A percentile compares a stretch with the other conserved stretches of the same genome.
Evolutionary conservation across 2,113 vertebrate genomes (phyloP).

Genomic region (Tragulus kanchil): DNA sequence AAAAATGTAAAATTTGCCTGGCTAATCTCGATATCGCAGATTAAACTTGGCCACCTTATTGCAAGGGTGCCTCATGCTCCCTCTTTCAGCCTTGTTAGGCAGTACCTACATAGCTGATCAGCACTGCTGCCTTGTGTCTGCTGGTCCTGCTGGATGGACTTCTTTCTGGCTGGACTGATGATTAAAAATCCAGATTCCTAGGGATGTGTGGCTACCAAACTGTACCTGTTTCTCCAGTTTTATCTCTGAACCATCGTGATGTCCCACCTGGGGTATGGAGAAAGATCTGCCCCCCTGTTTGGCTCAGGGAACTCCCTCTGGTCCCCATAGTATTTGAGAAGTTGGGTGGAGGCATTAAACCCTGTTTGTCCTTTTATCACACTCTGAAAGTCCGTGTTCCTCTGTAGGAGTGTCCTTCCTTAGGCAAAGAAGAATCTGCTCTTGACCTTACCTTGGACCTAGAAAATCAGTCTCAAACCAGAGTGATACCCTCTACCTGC

Average conservation of each 20-base stretch:
- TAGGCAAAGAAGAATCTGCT: not conserved
- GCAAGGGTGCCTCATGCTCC: not conserved
- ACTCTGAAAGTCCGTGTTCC: not conserved
- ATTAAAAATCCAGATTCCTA: not conserved
- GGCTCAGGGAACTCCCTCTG: not conserved
- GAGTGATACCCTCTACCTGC: not conserved
- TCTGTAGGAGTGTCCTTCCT: not conserved
- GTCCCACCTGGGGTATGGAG: not conserved
- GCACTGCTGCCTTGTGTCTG: rapidly evolving
- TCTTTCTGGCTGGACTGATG: not conserved
- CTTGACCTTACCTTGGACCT: not conserved
- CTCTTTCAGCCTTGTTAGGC: not conserved
- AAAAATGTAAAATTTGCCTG: not conserved
- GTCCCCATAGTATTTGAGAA: slow-evolving; percentile 7
- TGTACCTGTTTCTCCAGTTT: rapidly evolving
- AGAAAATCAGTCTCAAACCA: slow-evolving; percentile 33
- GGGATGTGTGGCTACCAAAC: not conserved
- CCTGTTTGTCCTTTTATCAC: not conserved
- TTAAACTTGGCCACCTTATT: not conserved
- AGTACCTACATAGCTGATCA: not conserved
- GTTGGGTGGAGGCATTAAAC: not conserved
- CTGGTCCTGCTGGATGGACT: not conserved
- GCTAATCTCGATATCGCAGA: not conserved
- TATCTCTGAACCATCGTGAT: not conserved
- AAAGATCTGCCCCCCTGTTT: not conserved